Evolutionary conservation across 2,888 invertebrate genomes (phyloP), one percentile per base, ranked within the genome.

Genomic region (Leuctra nigra): DNA sequence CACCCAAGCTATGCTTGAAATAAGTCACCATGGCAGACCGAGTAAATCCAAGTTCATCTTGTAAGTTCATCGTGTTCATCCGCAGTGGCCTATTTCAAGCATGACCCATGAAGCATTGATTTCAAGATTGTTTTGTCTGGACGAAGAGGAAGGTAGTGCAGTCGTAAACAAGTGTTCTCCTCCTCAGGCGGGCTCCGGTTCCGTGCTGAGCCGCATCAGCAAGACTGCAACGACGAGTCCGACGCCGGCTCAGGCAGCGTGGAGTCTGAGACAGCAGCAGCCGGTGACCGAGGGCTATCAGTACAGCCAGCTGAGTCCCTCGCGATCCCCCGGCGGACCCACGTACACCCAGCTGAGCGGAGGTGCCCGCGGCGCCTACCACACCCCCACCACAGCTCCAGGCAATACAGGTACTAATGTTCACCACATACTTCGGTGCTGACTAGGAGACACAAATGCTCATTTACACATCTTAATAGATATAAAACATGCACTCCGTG

Each of bases 301-400:
- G 65, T 81, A 79, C 66, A 84, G 78, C 72, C 78, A 77, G 68
- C 83, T 86, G 66, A 91, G 90, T 72, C 90, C 91, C 41, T 82
- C 86, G 57, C 80, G 89, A 67, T 89, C 89, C 18, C 91, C 91
- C n/a, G 81, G 82, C 66, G 90, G 90, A 54, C 87, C 88, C 20
- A 88, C 87, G 0, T 88, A 89, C 68, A 88, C 88, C 11, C 87
- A 88, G 68, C 72, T 89, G 16, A 84, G 86, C 67, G 83, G 83
- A 33, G 84, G 84, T 36, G 78, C 79, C 60, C 73, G 79, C 35
- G 77, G 77, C 38, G 69, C 73, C 52, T 78, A 79, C 67, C 77
- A 79, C 64, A 70, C 75, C 58, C 70, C 73, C 66, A 68, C 71
- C 62, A 68, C 63, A 13, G 60, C 63, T 20, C 58, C 64, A 23